Base-by-base conservation (phyloP, 2,797 vertebrate species). In the Sylvilagus floridanus region DNA sequence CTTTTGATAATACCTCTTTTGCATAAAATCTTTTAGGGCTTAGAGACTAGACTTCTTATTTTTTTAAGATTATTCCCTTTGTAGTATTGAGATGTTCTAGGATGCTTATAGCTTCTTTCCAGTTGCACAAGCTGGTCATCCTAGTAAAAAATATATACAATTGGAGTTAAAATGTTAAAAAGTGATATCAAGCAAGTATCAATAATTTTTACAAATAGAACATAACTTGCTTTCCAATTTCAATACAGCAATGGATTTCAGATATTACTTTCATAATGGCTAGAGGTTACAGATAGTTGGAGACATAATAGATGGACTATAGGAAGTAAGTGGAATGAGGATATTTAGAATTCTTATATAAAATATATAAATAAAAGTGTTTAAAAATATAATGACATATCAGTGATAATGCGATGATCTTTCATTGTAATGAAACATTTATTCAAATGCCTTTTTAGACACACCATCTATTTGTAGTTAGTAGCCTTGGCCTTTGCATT, bases 1-100 rank as follows among this genome's bases (percentile, higher is more conserved):
- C 72, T 90, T 96, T 97, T 96, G 69, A 96, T 96, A 93, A 87
- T 84, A 87, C 28, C 8, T 94, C 62, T 83, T 93, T 96, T 92
- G 66, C 63, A 93, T 88, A 94, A 90, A 65, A 90, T 91, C 26
- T 93, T 62, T 75, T 83, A 90, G 63, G 50, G 22, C 1, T 88
- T 71, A 78, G 47, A 83, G 37, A 87, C 1, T 4, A 91, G 47
- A 3, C 7, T 78, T 94, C 35, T 90, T 83, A 65, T 89, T 94
- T 82, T 5, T 95, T 5, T 78, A 85, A 91, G 28, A 78, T 78
- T 75, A 78, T 79, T 19, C 5, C 60, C 12, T 95, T 84, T 66
- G 32, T 22, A 77, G 17, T 72, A 57, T 28, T 54, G 37, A 65
- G 17, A 52, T 82, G 9, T 79, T 90, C 28, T 83, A 89, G 32